Evolutionary conservation across 2,113 vertebrate genomes (phyloP).

Genomic region (Monarcha castaneiventris): DNA sequence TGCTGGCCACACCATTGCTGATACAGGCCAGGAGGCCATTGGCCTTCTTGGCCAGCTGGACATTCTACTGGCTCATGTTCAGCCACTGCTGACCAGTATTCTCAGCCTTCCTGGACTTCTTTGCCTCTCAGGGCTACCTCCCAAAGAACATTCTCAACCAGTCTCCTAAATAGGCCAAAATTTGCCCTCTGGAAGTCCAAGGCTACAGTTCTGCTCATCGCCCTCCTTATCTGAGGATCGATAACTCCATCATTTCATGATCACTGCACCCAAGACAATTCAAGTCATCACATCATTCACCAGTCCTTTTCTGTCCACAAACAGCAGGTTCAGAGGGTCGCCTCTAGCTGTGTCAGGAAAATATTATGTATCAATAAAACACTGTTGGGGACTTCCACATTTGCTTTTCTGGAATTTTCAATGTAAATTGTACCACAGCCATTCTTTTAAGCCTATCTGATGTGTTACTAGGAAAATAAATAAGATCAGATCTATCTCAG

Average conservation of each 20-base stretch:
- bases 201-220: background rate
- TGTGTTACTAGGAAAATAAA: conserved; percentile 3
- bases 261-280: background rate
- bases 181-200: background rate
- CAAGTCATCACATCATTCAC: background rate
- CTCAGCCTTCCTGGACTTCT: background rate
- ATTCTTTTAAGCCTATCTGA: background rate
- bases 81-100: background rate
- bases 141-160: background rate
- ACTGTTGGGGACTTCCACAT: background rate
- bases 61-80: accelerated
- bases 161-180: background rate
- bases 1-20: background rate
- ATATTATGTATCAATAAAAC: background rate
- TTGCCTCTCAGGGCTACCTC: background rate
- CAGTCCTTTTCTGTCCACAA: background rate
- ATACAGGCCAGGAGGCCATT: accelerated
- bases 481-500: background rate
- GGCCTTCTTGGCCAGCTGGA: background rate
- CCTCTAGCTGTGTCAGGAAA: background rate
- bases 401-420: background rate
- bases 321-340: background rate
- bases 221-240: accelerated
- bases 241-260: background rate
- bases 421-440: background rate